phyloP scores from a whole-genome alignment of 2,113 vertebrate genomes.

The Morone chrysops region DNA sequence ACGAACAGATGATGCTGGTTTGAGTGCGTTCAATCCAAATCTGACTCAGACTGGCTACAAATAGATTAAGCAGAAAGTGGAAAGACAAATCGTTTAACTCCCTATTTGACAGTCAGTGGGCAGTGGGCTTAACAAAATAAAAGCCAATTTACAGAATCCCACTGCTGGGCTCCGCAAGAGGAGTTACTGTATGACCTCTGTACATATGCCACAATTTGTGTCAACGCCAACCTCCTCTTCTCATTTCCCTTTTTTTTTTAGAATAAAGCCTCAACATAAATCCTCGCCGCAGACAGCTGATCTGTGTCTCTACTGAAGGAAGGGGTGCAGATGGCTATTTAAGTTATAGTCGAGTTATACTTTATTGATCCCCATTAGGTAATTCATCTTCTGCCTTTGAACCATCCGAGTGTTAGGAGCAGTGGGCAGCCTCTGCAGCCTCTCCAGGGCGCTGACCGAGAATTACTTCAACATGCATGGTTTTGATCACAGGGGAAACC shows the following conservation, averaged over 20 bases:
- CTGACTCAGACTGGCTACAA: constrained; percentile 44
- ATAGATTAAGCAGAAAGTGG: constrained; percentile 49
- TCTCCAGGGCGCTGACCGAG: too few relatives aligned
- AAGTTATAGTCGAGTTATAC: too few relatives aligned
- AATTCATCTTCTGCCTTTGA: too few relatives aligned
- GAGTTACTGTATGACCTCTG: constrained; percentile 35
- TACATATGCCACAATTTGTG: constrained; percentile 41
- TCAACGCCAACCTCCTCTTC: constrained; percentile 42
- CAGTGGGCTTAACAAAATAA: constrained; percentile 43
- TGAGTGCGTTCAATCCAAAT: constrained; percentile 36
- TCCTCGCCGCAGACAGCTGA: constrained; percentile 5
- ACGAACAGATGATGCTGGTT: not conserved
- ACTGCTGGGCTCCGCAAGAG: constrained; percentile 12
- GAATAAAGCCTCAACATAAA: constrained; percentile 30
- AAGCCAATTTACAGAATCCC: constrained; percentile 42
- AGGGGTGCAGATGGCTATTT: not conserved
- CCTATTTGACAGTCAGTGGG: constrained; percentile 30
- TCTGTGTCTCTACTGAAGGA: constrained; percentile 16
- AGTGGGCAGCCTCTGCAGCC: too few relatives aligned
- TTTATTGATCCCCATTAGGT: too few relatives aligned
- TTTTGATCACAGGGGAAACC: too few relatives aligned
- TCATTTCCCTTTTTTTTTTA: too few relatives aligned
- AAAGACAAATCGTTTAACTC: constrained; percentile 47
- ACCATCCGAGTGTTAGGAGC: too few relatives aligned
- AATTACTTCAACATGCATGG: too few relatives aligned